These are phyloP conservation scores for Poeciliopsis paucimaculata DNA, from an alignment of 2,797 vertebrate species.

Conservation along the genomic window DNA sequence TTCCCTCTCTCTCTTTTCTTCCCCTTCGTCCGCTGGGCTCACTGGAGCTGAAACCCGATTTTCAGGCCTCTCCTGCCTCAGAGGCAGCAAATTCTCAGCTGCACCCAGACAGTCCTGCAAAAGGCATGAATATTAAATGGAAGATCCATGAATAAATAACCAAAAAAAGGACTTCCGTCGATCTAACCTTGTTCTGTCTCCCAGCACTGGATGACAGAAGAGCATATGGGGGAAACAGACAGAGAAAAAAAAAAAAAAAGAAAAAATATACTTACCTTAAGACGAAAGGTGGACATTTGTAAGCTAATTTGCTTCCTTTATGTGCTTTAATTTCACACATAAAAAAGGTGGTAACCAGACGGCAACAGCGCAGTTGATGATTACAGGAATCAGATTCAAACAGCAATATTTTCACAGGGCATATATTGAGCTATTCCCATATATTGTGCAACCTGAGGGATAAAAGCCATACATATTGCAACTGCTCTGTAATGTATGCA, in stretches of 20 bases:
- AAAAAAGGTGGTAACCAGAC: conserved; percentile 70
- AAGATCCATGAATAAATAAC: conserved; percentile 85
- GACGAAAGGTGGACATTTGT: conserved; percentile 72
- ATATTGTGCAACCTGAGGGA: conserved; percentile 50
- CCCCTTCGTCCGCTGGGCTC: conserved; percentile 74
- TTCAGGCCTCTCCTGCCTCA: conserved; percentile 71
- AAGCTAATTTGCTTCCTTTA: conserved; percentile 73
- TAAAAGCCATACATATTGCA: conserved; percentile 62
- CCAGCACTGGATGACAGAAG: conserved; percentile 62
- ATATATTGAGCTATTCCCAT: conserved; percentile 54
- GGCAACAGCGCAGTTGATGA: conserved; percentile 64
- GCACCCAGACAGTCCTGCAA: conserved; percentile 81
- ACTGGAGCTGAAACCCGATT: conserved; percentile 84
- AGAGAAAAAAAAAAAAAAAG: conserved; percentile 39
- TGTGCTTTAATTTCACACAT: conserved; percentile 61
- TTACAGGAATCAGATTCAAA: conserved; percentile 54
- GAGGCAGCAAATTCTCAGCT: conserved; percentile 78
- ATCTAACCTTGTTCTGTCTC: conserved; percentile 70
- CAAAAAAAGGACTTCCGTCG: conserved; percentile 73
- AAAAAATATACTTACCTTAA: conserved; percentile 44
- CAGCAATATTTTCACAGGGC: conserved; percentile 52
- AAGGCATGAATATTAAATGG: conserved; percentile 86
- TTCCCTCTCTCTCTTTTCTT: conserved; percentile 43
- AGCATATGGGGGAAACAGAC: conserved; percentile 53
- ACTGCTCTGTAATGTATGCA: conserved; percentile 59